phyloP scores from a whole-genome alignment of 2,113 vertebrate genomes.

The Scatophagus argus region DNA sequence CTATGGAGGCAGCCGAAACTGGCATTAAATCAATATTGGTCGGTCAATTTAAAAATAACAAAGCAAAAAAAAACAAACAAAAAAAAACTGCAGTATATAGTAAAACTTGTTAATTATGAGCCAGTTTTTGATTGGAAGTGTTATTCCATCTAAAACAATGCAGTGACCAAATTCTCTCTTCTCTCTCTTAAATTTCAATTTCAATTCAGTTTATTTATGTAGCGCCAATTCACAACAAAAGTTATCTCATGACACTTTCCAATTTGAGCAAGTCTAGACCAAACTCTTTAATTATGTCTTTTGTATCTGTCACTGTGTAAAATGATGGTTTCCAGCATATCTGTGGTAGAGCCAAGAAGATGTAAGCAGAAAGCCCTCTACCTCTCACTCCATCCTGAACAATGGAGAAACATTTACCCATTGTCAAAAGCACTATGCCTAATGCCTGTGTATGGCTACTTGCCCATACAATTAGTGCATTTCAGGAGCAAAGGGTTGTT shows the following conservation, averaged over 20 bases:
- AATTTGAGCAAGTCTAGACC: no score
- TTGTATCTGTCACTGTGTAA: no score
- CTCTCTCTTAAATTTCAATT: no score
- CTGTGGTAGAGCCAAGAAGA: conserved; percentile 5
- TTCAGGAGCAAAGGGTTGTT: conserved; percentile 52
- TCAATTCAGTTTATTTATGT: no score
- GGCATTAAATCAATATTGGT: background rate
- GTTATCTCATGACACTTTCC: no score
- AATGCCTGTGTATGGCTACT: conserved; percentile 50
- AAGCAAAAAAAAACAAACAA: no score
- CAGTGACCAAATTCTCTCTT: no score
- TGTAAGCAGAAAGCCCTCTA: background rate
- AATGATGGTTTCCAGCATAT: background rate
- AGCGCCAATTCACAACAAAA: no score
- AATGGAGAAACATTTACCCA: conserved; percentile 31
- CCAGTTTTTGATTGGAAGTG: background rate
- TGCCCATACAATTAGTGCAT: conserved; percentile 62
- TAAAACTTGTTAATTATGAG: background rate
- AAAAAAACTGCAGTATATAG: background rate
- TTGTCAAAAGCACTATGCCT: conserved; percentile 32
- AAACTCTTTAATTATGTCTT: no score
- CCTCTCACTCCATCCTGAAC: conserved; percentile 8
- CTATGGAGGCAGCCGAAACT: background rate
- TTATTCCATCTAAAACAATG: background rate
- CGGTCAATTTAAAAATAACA: no score